Conservation (phyloP, 2,888 invertebrate species). For the Galerucella pusilla region DNA sequence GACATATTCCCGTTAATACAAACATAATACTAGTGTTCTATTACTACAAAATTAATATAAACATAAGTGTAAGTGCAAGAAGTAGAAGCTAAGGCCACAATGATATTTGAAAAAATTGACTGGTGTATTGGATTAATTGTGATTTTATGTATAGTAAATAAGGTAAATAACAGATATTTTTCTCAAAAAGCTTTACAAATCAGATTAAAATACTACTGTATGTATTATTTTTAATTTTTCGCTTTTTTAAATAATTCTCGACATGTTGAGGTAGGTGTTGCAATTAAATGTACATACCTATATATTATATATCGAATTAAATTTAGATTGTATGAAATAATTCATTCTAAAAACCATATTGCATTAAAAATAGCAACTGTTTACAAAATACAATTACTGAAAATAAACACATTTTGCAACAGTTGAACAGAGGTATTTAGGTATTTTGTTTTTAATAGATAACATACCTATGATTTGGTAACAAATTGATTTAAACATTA, state of each 20-base stretch:
- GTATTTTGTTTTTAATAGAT: not conserved
- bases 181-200: not conserved
- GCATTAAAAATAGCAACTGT: not conserved
- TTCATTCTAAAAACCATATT: not conserved
- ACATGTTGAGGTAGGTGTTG: not conserved
- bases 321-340: not conserved
- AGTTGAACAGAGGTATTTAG: too few species aligned
- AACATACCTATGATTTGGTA: not conserved
- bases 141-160: conserved; percentile 32
- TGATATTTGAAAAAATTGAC: conserved; percentile 5
- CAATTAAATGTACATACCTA: not conserved
- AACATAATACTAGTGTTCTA: not conserved
- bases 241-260: not conserved
- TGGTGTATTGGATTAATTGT: conserved; percentile 24
- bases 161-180: conserved; percentile 20
- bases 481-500: not conserved
- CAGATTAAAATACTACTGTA: not conserved
- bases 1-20: not conserved
- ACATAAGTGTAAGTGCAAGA: not conserved
- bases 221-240: not conserved
- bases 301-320: not conserved
- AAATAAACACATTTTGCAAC: not conserved
- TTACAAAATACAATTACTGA: not conserved
- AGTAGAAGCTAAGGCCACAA: not conserved
- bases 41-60: conserved; percentile 1